Conservation (phyloP, 2,797 vertebrate genomes). For the Sebastes steindachneri region DNA sequence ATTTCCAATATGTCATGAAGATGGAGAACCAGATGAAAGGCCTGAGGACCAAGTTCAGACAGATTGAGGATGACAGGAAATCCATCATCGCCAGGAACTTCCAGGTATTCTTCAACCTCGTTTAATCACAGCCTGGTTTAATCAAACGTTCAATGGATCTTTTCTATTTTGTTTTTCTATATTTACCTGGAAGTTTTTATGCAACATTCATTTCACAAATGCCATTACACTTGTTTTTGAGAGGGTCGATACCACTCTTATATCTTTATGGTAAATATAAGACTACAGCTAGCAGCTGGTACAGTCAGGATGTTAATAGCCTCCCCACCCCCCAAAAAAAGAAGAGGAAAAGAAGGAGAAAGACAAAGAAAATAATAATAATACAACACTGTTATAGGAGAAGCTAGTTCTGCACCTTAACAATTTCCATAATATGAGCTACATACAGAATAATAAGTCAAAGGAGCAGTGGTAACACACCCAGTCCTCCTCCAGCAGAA, state of each 20-base stretch:
- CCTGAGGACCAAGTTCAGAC: constrained; percentile 95
- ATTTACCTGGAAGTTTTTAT: neutral
- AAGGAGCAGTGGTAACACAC: neutral
- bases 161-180: neutral
- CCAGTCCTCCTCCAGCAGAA: no score
- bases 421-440: neutral
- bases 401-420: neutral
- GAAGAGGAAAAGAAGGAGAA: no score
- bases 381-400: no score
- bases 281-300: no score
- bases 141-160: neutral
- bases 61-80: constrained; percentile 97
- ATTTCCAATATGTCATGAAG: constrained; percentile 99
- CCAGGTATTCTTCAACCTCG: constrained; percentile 83
- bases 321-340: no score
- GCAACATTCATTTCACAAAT: neutral
- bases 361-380: no score
- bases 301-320: no score
- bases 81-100: constrained; percentile 95
- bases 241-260: neutral
- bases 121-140: constrained; percentile 14
- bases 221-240: neutral
- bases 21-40: constrained; percentile 99
- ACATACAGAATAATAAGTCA: neutral
- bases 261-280: neutral